These are phyloP conservation scores for Pollenia griseotomentosa DNA, from an alignment of 2,888 invertebrate genomes.

Conservation along the genomic window DNA sequence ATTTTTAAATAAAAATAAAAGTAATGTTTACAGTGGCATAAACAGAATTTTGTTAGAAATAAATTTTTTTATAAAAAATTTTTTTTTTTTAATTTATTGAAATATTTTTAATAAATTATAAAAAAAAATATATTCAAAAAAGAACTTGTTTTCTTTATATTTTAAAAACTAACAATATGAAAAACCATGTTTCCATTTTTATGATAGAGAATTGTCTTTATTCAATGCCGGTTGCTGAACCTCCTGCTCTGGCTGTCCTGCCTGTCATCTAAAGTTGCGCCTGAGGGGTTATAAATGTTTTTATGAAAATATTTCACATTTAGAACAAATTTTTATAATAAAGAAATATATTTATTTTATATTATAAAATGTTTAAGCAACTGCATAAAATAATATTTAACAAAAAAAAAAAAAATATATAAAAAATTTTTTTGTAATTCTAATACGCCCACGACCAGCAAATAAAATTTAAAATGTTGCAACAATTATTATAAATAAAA, in stretches of 20 bases:
- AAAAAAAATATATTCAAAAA: neutral
- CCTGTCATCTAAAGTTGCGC: neutral
- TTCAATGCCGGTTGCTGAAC: constrained; percentile 69
- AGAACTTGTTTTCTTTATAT: neutral
- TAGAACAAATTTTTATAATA: constrained; percentile 3
- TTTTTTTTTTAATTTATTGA: neutral
- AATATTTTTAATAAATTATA: neutral
- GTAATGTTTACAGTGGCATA: neutral
- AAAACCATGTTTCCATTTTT: constrained; percentile 2
- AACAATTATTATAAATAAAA: constrained; percentile 19
- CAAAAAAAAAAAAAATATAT: neutral
- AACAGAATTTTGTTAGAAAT: neutral
- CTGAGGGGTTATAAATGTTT: constrained; percentile 17
- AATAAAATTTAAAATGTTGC: neutral
- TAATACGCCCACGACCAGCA: constrained; percentile 19
- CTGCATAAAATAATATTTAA: constrained; percentile 41
- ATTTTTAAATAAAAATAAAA: constrained; percentile 34
- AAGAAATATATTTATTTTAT: neutral
- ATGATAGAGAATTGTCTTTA: constrained; percentile 31
- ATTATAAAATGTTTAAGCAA: constrained; percentile 53
- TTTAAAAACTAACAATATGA: neutral
- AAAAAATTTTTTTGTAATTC: constrained; percentile 1
- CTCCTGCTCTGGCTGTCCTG: constrained; percentile 14
- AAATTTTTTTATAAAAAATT: neutral
- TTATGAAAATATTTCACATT: constrained; percentile 13